Base-by-base conservation (phyloP, 1,140 invertebrate species). In the Chelonus insularis region DNA sequence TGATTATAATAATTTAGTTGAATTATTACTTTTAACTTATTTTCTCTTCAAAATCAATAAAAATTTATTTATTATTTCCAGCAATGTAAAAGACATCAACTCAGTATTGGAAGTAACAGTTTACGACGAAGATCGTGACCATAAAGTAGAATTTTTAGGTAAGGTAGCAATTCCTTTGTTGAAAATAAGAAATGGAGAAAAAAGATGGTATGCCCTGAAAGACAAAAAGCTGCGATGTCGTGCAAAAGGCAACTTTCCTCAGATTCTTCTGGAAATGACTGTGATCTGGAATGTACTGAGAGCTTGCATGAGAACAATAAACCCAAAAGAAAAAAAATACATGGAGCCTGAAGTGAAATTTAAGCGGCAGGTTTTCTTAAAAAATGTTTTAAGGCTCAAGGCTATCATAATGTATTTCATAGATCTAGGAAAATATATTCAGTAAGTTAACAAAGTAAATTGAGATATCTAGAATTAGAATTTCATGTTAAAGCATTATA, bases 81-180 rank as follows among this genome's bases (percentile, higher is more conserved):
- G 95, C 75, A 93, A 96, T 77, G 91, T 99, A 0, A 97, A 97
- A 75, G 98, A 99, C 76, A 96, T 99, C 51, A 96, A 98, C 69
- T 94, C 95, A 34, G 88, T 95, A 16, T 79, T 99, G 48, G 96
- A 99, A 77, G 84, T 99, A n/a, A 99, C 96, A 0, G 95, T 99
- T 0, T 99, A 92, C 76, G 98, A 99, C 75, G 97, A 99, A 82
- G 97, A 99, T 82, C 86, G 94, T 60, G 96, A 99, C 78, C 96
- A 98, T 75, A 97, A 97, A 80, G 93, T 96, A 0, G 97, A 99
- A 79, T 99, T 99, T 79, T 82, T 99, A 0, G 97, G 97, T 4
- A 96, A 95, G 82, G 82, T 99, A 8, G 88, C 89, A 2, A 90
- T 99, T 68, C 97, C 97, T 0, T 80, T 99, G 7, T 78, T 94